Base-by-base conservation (phyloP, 2,113 vertebrate genomes). In the Rafetus swinhoei region DNA sequence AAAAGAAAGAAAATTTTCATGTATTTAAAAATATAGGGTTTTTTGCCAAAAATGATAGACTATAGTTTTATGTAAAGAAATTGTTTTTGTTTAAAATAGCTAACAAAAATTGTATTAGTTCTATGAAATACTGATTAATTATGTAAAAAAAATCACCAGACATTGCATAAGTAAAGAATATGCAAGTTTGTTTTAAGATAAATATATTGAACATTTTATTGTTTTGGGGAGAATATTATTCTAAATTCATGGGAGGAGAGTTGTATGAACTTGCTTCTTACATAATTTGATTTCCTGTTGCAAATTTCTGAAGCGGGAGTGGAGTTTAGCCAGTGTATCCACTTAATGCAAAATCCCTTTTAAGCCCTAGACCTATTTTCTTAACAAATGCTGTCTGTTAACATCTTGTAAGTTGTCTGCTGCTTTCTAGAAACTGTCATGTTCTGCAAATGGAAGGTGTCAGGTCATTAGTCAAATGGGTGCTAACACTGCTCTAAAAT, bases 341-440 rank as follows among this genome's bases (percentile, higher is more conserved):
- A 24, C 15, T 55, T 90, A 83, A 72, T 50, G 25, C 19, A 24
- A 54, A 82, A n/a, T 79, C 92, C 32, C 15, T 1, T 5, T 84
- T 18, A 72, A 45, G 45, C 74, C 60, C 74, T 29, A 74, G 12
- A 90, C 57, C 35, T 57, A 24, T 62, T 24, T 53, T 86, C 90
- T 86, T 95, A 27, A 53, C 39, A 86, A 86, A 35, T 39, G 7
- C 1, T 83, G 16, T 27, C 0, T 69, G 16, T 16, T 12, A 4
- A 1, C 88, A 84, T 76, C 91, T 90, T 39, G 39, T 82, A 86
- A 85, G 5, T 56, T 13, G 39, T 93, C 80, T 65, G 25, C 27
- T 81, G 15, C 72, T 81, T 90, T 88, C 50, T 27, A 92, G 80
- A 89, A 95, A 91, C 62, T 85, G 72, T 4, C 69, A 90, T 80